Conservation (phyloP, 2,113 vertebrate genomes). For the Phyllostomus hastatus region DNA sequence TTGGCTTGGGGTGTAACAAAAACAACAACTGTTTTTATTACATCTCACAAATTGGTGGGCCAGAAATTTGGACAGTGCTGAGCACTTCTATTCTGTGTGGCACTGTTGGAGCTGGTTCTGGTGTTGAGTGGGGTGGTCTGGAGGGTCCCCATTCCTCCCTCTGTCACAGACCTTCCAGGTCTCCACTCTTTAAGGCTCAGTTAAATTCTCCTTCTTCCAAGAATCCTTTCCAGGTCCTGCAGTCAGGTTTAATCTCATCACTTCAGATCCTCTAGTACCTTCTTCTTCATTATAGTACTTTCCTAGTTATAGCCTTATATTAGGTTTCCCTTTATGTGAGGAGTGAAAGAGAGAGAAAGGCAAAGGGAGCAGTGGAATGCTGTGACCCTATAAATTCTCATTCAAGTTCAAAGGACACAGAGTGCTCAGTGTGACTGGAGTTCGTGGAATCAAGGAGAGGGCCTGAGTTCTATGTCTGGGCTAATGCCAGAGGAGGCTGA, state of each 20-base stretch:
- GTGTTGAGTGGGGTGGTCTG: background rate
- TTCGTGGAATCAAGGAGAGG: background rate
- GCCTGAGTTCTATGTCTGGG: background rate
- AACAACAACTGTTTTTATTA: background rate
- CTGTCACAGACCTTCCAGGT: background rate
- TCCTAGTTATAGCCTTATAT: background rate
- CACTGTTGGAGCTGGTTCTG: background rate
- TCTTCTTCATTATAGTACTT: background rate
- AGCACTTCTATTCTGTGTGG: background rate
- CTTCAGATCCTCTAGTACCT: conserved; percentile 10
- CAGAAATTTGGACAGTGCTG: background rate
- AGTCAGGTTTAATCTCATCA: background rate
- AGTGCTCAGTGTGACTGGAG: background rate
- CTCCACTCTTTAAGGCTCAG: background rate
- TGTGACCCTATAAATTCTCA: background rate
- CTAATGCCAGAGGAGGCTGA: background rate
- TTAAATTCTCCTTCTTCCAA: conserved; percentile 7
- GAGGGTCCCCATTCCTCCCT: background rate
- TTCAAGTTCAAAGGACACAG: background rate
- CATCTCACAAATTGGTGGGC: background rate
- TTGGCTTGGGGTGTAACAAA: background rate
- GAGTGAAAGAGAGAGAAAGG: background rate
- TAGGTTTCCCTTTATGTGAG: background rate
- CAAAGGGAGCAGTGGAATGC: background rate
- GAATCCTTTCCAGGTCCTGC: background rate